Evolutionary conservation across 2,113 vertebrate species (phyloP).

Genomic region (Columba janthina): DNA sequence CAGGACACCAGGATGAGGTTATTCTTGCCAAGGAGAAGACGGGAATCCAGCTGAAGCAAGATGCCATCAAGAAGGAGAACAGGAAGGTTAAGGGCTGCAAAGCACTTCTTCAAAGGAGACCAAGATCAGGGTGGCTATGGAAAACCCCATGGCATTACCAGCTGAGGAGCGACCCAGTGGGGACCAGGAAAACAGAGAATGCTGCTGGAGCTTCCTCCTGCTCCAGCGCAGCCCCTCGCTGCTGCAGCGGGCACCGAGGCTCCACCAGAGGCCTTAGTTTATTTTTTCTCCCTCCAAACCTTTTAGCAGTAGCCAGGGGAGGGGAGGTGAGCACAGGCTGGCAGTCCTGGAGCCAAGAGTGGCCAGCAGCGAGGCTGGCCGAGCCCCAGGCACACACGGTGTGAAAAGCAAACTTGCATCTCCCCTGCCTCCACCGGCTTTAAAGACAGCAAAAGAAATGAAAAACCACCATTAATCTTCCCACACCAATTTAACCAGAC

Average conservation of each 20-base stretch:
- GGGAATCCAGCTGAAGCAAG: background rate
- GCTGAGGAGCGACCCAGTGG: rapidly evolving
- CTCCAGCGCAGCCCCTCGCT: background rate
- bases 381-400: background rate
- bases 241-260: rapidly evolving
- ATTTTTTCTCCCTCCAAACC: background rate
- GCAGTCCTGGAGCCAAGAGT: background rate
- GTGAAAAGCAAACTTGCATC: background rate
- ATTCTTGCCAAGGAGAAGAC: background rate
- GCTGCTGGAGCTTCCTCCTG: background rate
- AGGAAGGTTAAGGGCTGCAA: background rate
- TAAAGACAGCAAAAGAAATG: background rate
- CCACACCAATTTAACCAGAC: background rate
- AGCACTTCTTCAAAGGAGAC: background rate
- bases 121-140: background rate
- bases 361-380: background rate
- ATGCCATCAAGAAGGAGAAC: background rate
- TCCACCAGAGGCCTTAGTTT: background rate
- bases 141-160: background rate
- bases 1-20: background rate
- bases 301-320: background rate
- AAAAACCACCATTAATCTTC: background rate
- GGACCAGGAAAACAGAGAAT: background rate
- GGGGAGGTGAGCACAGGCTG: background rate
- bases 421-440: background rate